phyloP scores from a whole-genome alignment of 2,888 invertebrate species.

The Platycheirus rosarum region DNA sequence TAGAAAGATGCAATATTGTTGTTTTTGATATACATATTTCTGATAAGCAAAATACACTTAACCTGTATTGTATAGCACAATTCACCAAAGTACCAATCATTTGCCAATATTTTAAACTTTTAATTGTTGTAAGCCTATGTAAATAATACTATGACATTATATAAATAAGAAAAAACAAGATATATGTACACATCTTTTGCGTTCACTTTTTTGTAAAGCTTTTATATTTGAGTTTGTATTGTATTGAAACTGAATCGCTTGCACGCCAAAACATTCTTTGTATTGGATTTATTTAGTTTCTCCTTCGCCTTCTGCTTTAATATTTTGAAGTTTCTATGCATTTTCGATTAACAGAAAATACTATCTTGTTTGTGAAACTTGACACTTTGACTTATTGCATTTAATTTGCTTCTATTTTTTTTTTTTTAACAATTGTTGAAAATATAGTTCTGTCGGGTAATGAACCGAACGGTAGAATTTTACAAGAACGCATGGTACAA shows the following conservation, averaged over 20 bases:
- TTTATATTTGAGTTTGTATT: too few species aligned
- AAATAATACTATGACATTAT: neutral
- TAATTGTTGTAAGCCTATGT: constrained; percentile 1
- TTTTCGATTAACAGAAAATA: too few species aligned
- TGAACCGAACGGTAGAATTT: constrained; percentile 77
- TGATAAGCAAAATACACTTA: neutral
- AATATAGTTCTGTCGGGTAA: constrained; percentile 62
- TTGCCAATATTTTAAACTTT: neutral
- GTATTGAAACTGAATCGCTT: neutral
- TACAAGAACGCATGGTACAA: constrained; percentile 85
- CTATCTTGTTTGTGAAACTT: too few species aligned
- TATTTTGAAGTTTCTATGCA: too few species aligned
- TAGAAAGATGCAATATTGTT: too few species aligned
- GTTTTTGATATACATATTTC: too few species aligned
- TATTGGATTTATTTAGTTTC: too few species aligned
- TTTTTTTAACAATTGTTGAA: constrained; percentile 26
- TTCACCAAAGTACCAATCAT: neutral
- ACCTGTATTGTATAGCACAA: neutral
- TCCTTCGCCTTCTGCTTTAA: neutral
- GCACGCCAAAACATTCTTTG: neutral
- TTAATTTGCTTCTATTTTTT: constrained; percentile 4
- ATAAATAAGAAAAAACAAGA: neutral
- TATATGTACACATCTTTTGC: too few species aligned
- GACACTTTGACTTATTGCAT: neutral
- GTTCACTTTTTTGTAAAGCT: too few species aligned